These are phyloP conservation scores for Pseudorasbora parva DNA, from an alignment of 2,113 vertebrate species.

Conservation along the genomic window DNA sequence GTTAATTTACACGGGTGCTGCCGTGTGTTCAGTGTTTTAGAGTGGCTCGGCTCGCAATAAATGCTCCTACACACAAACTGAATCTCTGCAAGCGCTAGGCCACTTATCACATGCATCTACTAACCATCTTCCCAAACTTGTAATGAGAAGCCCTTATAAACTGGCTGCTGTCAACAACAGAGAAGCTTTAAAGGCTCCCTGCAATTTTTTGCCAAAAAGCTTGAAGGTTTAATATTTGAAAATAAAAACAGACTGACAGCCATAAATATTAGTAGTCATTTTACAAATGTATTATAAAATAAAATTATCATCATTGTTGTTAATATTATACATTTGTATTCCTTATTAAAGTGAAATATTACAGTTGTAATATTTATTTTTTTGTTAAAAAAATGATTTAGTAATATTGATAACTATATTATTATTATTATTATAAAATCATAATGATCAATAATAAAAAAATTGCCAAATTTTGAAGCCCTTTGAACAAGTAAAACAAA, in stretches of 20 bases:
- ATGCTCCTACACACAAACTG: no score
- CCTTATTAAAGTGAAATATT: no score
- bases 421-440: no score
- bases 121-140: background rate
- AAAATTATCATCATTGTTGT: background rate
- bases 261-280: background rate
- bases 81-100: background rate
- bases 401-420: no score
- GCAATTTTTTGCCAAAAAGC: background rate
- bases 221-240: background rate
- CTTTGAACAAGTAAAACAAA: no score
- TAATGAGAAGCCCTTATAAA: background rate
- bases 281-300: background rate
- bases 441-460: background rate
- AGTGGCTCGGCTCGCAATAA: background rate
- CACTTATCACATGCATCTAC: background rate
- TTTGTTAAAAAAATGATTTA: no score
- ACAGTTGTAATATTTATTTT: no score
- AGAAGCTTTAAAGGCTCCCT: background rate
- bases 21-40: background rate
- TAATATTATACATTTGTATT: no score
- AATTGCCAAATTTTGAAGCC: background rate
- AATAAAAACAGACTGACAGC: background rate
- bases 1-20: background rate
- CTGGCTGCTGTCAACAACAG: background rate